Evolutionary conservation across 2,113 vertebrate genomes (phyloP).

Genomic region (Bubo bubo): DNA sequence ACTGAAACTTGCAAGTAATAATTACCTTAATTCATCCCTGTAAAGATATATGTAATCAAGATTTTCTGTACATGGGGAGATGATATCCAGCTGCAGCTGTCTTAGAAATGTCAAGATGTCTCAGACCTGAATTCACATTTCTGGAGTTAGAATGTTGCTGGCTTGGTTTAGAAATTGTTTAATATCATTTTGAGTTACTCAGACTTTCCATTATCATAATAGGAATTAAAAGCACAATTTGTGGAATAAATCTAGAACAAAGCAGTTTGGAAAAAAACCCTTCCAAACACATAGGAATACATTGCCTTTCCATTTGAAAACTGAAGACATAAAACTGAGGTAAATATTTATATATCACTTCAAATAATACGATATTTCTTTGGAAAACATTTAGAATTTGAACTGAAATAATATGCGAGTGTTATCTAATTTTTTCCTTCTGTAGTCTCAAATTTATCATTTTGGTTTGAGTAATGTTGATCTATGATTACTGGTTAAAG

Average conservation of each 20-base stretch:
- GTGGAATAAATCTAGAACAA: background rate
- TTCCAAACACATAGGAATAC: background rate
- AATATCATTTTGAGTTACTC: constrained; percentile 2
- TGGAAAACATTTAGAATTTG: background rate
- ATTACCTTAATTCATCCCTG: constrained; percentile 60
- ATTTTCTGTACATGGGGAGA: constrained; percentile 41
- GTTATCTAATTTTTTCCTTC: background rate
- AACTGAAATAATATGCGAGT: background rate
- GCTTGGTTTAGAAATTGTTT: constrained; percentile 30
- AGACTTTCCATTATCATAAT: background rate
- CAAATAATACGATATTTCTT: background rate
- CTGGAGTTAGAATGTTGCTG: constrained; percentile 26
- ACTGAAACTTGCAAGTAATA: constrained; percentile 35
- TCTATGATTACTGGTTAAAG: background rate
- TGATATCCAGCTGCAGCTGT: constrained; percentile 55
- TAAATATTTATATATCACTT: background rate
- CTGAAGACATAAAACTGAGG: background rate
- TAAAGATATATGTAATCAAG: constrained; percentile 58
- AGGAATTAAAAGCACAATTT: constrained; percentile 17
- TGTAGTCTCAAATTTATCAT: background rate
- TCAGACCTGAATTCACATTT: constrained; percentile 59
- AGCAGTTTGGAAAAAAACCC: background rate
- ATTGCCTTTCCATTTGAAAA: background rate
- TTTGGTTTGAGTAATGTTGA: background rate
- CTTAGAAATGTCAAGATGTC: constrained; percentile 54